These are phyloP conservation scores for Eupristina koningsbergeri DNA, from an alignment of 1,140 invertebrate genomes.

Conservation along the genomic window DNA sequence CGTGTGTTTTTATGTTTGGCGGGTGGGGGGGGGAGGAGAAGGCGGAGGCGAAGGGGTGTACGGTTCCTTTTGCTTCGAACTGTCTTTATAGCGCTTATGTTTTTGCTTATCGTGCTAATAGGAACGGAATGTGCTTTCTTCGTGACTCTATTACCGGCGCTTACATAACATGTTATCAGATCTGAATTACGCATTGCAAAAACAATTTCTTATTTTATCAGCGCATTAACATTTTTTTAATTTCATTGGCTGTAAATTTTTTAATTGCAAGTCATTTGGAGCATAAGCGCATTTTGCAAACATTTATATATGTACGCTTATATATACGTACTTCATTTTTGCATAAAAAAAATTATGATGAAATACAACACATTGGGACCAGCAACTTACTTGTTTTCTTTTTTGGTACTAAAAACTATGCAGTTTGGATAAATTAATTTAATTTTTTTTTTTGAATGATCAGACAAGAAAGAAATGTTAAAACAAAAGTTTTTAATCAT, in stretches of 20 bases:
- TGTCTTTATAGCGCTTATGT: background rate
- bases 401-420: too few species aligned
- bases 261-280: background rate
- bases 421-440: background rate
- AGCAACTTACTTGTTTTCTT: too few species aligned
- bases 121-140: background rate
- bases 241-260: background rate
- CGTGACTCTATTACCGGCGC: background rate
- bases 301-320: background rate
- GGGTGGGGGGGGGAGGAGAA: too few species aligned
- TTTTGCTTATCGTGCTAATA: conserved; percentile 26
- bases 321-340: background rate
- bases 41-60: too few species aligned
- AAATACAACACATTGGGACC: background rate
- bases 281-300: background rate
- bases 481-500: too few species aligned
- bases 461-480: background rate
- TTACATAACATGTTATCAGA: conserved; percentile 1
- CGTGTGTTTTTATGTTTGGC: too few species aligned
- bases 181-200: background rate
- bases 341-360: background rate
- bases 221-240: background rate
- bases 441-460: too few species aligned
- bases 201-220: background rate
- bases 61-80: background rate